Conservation (phyloP, 2,113 vertebrate genomes). For the Orycteropus afer region DNA sequence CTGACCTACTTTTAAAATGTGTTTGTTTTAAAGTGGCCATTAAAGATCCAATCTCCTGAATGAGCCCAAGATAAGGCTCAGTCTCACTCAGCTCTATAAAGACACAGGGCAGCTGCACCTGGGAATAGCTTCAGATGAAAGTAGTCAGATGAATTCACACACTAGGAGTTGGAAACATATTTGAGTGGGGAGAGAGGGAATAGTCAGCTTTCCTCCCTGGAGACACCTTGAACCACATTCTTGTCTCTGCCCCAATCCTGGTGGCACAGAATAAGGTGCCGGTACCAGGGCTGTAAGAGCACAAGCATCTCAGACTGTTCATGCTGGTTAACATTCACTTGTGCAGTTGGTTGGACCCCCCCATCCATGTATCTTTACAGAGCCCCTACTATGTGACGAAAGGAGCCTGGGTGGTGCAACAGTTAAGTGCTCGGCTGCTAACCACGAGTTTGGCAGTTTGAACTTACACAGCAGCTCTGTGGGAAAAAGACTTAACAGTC, state of each 20-base stretch:
- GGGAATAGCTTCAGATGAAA: background rate
- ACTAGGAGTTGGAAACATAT: background rate
- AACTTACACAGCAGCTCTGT: background rate
- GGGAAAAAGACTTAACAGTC: background rate
- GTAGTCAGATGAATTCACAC: background rate
- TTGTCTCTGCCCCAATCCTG: background rate
- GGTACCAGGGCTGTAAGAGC: background rate
- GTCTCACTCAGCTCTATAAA: background rate
- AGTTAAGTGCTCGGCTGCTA: background rate
- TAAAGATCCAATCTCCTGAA: background rate
- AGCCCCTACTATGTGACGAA: background rate
- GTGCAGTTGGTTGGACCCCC: accelerated
- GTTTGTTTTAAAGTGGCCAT: conserved; percentile 38
- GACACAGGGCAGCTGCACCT: background rate
- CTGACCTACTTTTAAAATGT: conserved; percentile 31
- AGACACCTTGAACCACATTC: background rate
- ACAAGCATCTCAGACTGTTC: accelerated
- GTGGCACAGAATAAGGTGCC: background rate
- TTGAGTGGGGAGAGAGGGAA: background rate
- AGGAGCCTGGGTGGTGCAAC: background rate
- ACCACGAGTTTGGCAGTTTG: background rate
- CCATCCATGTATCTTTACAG: accelerated
- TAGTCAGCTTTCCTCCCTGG: background rate
- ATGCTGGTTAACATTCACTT: background rate
- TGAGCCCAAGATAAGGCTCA: conserved; percentile 46